Base-by-base conservation (phyloP, 2,888 invertebrate genomes). In the Brachyptera risi region DNA sequence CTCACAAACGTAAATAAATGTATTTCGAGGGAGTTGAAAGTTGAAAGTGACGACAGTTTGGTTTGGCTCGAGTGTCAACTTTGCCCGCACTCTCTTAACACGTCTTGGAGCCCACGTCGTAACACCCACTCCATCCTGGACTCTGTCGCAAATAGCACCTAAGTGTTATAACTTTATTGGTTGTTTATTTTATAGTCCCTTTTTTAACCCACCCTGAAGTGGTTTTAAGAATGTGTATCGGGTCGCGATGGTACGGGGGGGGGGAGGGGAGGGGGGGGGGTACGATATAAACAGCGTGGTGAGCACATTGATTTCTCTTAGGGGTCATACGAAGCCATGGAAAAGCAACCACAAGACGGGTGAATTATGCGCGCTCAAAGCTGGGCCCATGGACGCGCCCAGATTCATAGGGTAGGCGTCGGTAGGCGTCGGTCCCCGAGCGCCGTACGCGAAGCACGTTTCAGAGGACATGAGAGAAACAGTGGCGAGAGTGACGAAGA, bases 241-340 rank as follows among this genome's bases (percentile, higher is more conserved):
- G n/a, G n/a, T n/a, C n/a, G n/a, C n/a, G n/a, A n/a, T n/a, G n/a
- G n/a, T n/a, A n/a, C n/a, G n/a, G n/a, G n/a, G n/a, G n/a, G n/a
- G n/a, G n/a, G n/a, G n/a, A n/a, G n/a, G n/a, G 17, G 42, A 17
- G 13, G 15, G 21, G 2, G 23, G 11, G 23, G 3, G 47, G 13
- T 2, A 24, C 47, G n/a, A 19, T 13, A 23, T 19, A 17, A 37
- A n/a, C 31, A 37, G 37, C 13, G 54, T 21, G n/a, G 11, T 26
- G n/a, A 35, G 3, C 54, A 54, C 54, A 54, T 54, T 54, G 54
- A 51, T 54, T 54, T 54, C 54, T 54, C 54, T 11, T 23, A 17
- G 54, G 54, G 54, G 54, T 37, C 37, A 54, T 38, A 38, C 31
- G n/a, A n/a, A n/a, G n/a, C n/a, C n/a, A n/a, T n/a, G n/a, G n/a